Evolutionary conservation across 2,888 invertebrate species (phyloP).

Genomic region (Drosophila dives): DNA sequence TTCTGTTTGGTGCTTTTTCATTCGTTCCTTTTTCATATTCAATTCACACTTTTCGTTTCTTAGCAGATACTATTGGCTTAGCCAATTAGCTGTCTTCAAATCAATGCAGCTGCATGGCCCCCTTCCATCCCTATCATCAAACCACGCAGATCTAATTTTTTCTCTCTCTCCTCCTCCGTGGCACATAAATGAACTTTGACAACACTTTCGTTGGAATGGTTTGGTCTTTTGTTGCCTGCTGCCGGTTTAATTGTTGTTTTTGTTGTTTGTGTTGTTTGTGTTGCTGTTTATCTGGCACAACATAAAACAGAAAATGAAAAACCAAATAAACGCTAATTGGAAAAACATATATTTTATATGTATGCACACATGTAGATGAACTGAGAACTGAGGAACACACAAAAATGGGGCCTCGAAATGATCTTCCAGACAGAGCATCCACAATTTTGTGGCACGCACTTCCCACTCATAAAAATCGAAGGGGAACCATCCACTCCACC

Average conservation of each 20-base stretch:
- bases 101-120: conserved; percentile 40
- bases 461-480: conserved; percentile 75
- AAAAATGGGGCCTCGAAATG: conserved; percentile 7
- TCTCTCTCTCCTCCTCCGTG: neutral
- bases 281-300: conserved; percentile 68
- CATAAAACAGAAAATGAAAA: conserved; percentile 79
- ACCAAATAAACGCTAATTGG: conserved; percentile 81
- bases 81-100: conserved; percentile 51
- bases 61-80: conserved; percentile 8
- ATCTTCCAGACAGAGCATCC: conserved; percentile 17
- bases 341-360: conserved; percentile 80
- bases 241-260: conserved; percentile 49
- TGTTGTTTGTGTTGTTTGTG: conserved; percentile 20
- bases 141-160: neutral
- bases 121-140: neutral
- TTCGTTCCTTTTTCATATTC: conserved; percentile 10
- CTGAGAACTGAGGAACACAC: neutral
- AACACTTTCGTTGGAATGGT: conserved; percentile 61
- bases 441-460: conserved; percentile 64
- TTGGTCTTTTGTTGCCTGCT: conserved; percentile 19
- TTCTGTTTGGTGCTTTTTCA: neutral
- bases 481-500: conserved; percentile 37
- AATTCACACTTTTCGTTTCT: conserved; percentile 21
- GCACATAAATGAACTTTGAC: conserved; percentile 38
- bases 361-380: conserved; percentile 35